Conservation (phyloP, 2,797 vertebrate species). For the Knipowitschia caucasica region DNA sequence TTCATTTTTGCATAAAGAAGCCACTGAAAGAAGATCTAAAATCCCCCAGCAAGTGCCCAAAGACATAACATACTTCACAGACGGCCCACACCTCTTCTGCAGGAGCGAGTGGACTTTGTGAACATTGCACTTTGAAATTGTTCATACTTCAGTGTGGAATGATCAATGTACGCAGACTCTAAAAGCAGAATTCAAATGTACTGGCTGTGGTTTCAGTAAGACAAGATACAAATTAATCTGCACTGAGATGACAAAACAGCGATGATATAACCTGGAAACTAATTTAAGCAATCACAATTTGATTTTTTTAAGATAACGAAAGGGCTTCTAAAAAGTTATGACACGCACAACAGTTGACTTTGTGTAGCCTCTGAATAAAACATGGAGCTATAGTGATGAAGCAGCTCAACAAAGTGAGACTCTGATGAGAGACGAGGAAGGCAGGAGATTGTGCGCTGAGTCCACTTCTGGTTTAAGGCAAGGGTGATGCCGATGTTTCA, state of each 20-base stretch:
- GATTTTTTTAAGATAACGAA: too few species aligned
- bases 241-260: conserved; percentile 8
- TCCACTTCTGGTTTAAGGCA: conserved; percentile 85
- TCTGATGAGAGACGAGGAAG: conserved; percentile 29
- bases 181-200: conserved; percentile 33
- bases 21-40: conserved; percentile 13
- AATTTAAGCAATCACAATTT: background rate
- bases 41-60: conserved; percentile 24
- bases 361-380: too few species aligned
- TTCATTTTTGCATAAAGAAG: conserved; percentile 7
- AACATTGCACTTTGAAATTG: conserved; percentile 43
- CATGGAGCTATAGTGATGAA: too few species aligned
- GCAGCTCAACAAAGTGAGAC: conserved; percentile 21
- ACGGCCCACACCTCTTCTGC: conserved; percentile 26
- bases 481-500: conserved; percentile 43
- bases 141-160: conserved; percentile 54
- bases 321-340: too few species aligned
- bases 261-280: background rate
- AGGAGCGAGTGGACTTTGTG: conserved; percentile 21
- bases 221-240: too few species aligned
- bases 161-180: conserved; percentile 28
- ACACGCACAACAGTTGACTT: too few species aligned
- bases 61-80: conserved; percentile 20
- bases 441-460: conserved; percentile 71
- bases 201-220: conserved; percentile 24